Evolutionary conservation across 2,797 vertebrate genomes (phyloP).

Genomic region (Lithobates sylvaticus): DNA sequence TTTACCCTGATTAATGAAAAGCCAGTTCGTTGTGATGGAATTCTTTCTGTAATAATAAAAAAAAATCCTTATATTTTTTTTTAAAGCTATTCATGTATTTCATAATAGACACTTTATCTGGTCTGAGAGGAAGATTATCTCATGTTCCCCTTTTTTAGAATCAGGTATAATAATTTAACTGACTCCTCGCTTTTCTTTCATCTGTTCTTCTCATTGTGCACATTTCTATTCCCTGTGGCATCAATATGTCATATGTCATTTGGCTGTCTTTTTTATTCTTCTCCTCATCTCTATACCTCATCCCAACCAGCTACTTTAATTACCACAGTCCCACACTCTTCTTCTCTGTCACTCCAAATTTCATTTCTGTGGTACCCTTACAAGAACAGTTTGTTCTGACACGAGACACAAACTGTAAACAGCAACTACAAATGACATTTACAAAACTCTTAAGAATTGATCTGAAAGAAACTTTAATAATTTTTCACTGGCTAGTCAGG

Average conservation of each 20-base stretch:
- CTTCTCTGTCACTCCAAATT: conserved; percentile 17
- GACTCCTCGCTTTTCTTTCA: not conserved
- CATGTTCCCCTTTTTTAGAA: not conserved
- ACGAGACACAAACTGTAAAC: not conserved
- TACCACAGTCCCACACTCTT: not conserved
- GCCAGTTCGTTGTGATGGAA: not conserved
- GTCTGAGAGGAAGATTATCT: not conserved
- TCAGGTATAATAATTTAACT: conserved; percentile 1
- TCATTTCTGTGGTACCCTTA: not conserved
- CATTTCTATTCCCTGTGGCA: not conserved
- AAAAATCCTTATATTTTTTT: not conserved
- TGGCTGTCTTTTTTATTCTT: conserved; percentile 11
- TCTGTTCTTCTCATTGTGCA: not conserved
- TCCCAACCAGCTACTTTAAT: conserved; percentile 14
- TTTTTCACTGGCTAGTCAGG: no score
- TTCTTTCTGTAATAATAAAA: not conserved
- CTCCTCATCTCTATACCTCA: not conserved
- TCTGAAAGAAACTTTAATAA: not conserved
- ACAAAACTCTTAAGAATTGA: not conserved
- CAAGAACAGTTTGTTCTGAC: not conserved
- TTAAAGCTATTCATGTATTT: not conserved
- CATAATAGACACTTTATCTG: not conserved
- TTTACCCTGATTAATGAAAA: conserved; percentile 17
- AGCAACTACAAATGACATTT: not conserved
- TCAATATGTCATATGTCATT: conserved; percentile 2